Evolutionary conservation across 2,888 invertebrate genomes (phyloP), one percentile per base, ranked within the genome.

Genomic region (Lottia gigantea): DNA sequence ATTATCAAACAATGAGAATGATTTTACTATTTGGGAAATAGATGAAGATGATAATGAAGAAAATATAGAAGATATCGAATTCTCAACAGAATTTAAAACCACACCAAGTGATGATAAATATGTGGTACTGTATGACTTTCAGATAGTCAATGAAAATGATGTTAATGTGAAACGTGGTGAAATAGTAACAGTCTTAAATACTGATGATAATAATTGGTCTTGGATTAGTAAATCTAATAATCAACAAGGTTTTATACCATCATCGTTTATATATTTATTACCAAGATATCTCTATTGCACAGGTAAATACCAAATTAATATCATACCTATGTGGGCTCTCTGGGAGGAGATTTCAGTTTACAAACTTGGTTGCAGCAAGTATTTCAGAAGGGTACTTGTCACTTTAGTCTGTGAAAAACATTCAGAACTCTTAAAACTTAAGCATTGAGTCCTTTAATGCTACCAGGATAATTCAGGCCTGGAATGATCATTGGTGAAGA

Each of bases 191-290:
- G 95, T 97, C 16, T 90, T 97, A 15, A 97, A 97, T 89, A 92
- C 95, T 83, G 97, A 97, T 87, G 97, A 97, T 89, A 94, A 95
- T 0, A 96, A 97, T 88, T 97, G 97, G 97, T 97, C 94, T 88
- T 97, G 97, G 97, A 95, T 97, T 68, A 93, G 95, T 55, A 91
- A 96, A 79, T 94, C 94, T 79, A 95, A 97, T 85, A 95, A 95
- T 0, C 95, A 95, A 82, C 97, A 97, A 89, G 97, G 97, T 0
- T 97, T 97, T 88, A 96, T 97, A 67, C 97, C 97, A 0, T 94
- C 95, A 11, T 95, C 95, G 31, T 97, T 96, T 85, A 95, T 97
- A 0, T 97, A 96, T 90, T 96, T 96, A 0, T 95, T 76, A 23
- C 73, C 67, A 16, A 62, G 47, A 40, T 66, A 73, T 47, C 65